These are phyloP conservation scores for Archaeoteleia sp. DNA, from an alignment of 2,888 invertebrate genomes.

Conservation along the genomic window DNA sequence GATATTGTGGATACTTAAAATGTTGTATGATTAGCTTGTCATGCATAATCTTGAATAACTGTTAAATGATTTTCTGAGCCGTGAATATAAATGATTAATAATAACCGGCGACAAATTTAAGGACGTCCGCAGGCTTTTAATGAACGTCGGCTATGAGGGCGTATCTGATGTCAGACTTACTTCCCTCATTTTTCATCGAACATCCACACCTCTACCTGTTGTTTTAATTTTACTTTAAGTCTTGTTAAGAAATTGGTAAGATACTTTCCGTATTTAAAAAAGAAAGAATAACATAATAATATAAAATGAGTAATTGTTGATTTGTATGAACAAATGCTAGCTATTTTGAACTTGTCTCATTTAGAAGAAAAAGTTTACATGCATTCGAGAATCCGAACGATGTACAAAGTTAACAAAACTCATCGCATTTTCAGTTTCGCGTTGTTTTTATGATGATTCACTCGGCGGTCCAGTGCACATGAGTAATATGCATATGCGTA, in stretches of 20 bases:
- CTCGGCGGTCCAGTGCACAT: not conserved
- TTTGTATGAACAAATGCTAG: too few species aligned
- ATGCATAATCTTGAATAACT: too few species aligned
- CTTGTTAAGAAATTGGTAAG: too few species aligned
- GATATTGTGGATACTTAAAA: too few species aligned
- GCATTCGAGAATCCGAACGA: not conserved
- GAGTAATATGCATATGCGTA: conserved; percentile 29
- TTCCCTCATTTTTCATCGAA: conserved; percentile 47
- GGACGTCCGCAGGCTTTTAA: conserved; percentile 37
- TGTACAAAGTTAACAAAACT: conserved; percentile 27
- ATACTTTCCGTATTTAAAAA: too few species aligned
- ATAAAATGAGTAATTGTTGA: not conserved
- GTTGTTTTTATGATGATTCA: conserved; percentile 18
- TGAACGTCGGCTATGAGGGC: conserved; percentile 25
- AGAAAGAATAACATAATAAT: too few species aligned
- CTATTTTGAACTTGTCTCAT: too few species aligned
- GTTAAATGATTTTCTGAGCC: too few species aligned
- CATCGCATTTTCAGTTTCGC: conserved; percentile 20
- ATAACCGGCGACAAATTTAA: conserved; percentile 48
- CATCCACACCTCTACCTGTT: conserved; percentile 52
- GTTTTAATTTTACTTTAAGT: conserved; percentile 38
- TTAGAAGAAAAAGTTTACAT: not conserved
- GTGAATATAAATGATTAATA: conserved; percentile 51
- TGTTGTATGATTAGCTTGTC: too few species aligned
- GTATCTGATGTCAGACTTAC: conserved; percentile 42